Evolutionary conservation across 2,113 vertebrate species (phyloP), one percentile per base, ranked within the genome.

Genomic region (Vidua chalybeata): DNA sequence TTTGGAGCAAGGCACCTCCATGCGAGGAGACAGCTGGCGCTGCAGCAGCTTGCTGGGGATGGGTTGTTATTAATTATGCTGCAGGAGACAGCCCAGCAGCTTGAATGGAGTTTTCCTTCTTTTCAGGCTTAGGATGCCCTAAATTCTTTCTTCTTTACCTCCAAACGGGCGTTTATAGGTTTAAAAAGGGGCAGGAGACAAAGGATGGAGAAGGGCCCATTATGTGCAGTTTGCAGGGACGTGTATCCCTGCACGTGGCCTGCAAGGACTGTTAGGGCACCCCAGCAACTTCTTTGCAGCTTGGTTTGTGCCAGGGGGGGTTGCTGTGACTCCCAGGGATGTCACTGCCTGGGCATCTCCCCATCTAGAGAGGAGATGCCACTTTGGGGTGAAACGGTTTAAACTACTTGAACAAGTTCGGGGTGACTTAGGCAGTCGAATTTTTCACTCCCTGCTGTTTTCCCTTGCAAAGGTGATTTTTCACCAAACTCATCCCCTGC

Each of bases 41-140:
- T 86, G 68, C 64, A 46, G 76, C 83, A 28, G 86, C 90, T 77
- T 43, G 84, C 79, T 89, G 67, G 61, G 83, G 92, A 92, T 83
- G 88, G 68, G 39, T 85, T 85, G 89, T 51, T 95, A 22, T 93
- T 95, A 93, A 92, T 95, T 95, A 92, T 93, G 92, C 92, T 92
- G 82, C 73, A 67, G 92, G 86, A 94, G 96, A 85, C 67, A 75
- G 81, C 77, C 33, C 1, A 0, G 90, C 90, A 84, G 84, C 54
- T 84, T 92, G 86, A 94, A 93, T 89, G 49, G 81, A 69, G 73
- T 87, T 95, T 91, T 89, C 84, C 67, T 58, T 91, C 84, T 96
- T 94, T 84, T 91, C 91, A 93, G 83, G 84, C 74, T 66, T 87
- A 68, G 87, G 74, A 67, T 79, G 91, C 84, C 81, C 91, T 94